phyloP scores from a whole-genome alignment of 2,113 vertebrate genomes.

The Rhinoptilus africanus region DNA sequence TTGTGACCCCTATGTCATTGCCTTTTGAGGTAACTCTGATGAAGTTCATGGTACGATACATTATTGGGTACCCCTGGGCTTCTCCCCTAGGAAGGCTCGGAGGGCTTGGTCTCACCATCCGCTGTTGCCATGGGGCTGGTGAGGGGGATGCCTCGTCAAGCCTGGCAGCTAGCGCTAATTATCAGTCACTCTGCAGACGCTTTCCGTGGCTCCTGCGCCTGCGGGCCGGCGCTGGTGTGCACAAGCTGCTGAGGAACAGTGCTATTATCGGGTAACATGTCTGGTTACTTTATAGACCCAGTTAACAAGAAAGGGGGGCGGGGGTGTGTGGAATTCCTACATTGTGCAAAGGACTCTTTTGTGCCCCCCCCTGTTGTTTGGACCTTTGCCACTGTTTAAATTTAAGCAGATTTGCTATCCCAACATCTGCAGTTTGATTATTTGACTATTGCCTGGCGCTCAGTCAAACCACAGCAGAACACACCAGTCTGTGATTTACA shows the following conservation, averaged over 20 bases:
- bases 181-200: not conserved
- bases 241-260: not conserved
- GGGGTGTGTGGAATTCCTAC: slow-evolving; percentile 43
- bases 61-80: not conserved
- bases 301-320: slow-evolving; percentile 31
- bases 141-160: not conserved
- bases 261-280: slow-evolving; percentile 31
- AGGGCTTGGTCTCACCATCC: not conserved
- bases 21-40: not conserved
- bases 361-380: slow-evolving; percentile 21
- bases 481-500: slow-evolving; percentile 74
- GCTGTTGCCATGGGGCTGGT: accelerated
- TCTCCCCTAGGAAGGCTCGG: not conserved
- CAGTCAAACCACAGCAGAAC: slow-evolving; percentile 76
- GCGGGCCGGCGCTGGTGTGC: not conserved
- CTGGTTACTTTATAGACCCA: slow-evolving; percentile 66
- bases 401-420: slow-evolving; percentile 74
- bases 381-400: slow-evolving; percentile 75
- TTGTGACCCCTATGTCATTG: not conserved
- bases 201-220: not conserved
- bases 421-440: slow-evolving; percentile 80
- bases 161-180: not conserved
- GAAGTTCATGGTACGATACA: not conserved
- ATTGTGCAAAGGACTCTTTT: slow-evolving; percentile 40
- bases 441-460: slow-evolving; percentile 80